These are phyloP conservation scores for Arbacia lixula DNA, from an alignment of 53 echinoderm and acorn worm species.

Conservation along the genomic window DNA sequence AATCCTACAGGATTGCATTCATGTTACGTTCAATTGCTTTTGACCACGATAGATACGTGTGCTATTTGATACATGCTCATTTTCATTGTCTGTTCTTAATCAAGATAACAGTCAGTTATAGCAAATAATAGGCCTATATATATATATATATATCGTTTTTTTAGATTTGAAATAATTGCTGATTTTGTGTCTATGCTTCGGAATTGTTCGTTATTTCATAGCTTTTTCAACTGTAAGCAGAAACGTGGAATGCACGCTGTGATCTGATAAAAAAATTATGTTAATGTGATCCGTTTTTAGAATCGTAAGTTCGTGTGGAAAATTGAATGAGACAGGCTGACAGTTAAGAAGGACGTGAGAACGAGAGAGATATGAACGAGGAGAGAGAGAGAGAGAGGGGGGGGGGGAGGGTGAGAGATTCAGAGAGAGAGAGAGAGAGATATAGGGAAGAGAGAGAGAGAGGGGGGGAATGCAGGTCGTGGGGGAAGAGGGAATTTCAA, in stretches of 20 bases:
- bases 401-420: not conserved
- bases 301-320: not conserved
- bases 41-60: too few relatives aligned
- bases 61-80: too few relatives aligned
- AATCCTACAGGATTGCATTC: too few relatives aligned
- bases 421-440: not conserved
- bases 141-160: too few relatives aligned
- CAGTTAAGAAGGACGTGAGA: not conserved
- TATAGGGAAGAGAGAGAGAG: too few relatives aligned
- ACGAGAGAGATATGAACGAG: not conserved
- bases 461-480: too few relatives aligned
- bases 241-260: not conserved
- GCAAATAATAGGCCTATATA: too few relatives aligned
- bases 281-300: not conserved
- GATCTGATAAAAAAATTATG: not conserved
- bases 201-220: not conserved
- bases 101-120: too few relatives aligned
- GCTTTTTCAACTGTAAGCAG: not conserved
- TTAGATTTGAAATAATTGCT: too few relatives aligned
- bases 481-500: too few relatives aligned
- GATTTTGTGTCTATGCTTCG: not conserved
- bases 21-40: too few relatives aligned
- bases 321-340: constrained; percentile 15
- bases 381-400: not conserved
- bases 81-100: too few relatives aligned